Evolutionary conservation across 2,113 vertebrate genomes (phyloP), one percentile per base, ranked within the genome.

Genomic region (Perccottus glenii): DNA sequence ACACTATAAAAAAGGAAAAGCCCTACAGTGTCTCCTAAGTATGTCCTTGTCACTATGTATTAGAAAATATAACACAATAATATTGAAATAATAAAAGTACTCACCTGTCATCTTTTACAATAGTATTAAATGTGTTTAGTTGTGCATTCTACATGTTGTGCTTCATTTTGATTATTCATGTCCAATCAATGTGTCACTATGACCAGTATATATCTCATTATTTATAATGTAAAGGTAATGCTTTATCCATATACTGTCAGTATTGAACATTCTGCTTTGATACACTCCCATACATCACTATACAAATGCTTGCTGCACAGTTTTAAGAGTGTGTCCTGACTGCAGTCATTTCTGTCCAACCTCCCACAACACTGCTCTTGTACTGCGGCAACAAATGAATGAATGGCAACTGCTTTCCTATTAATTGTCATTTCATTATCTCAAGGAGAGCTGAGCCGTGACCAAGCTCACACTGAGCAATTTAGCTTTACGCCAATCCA

Each of bases 401-500:
- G 73, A 87, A 85, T 67, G 73, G 87, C 86, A 91, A 81, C 85
- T 88, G 83, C 86, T 90, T 90, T 87, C 80, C 81, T 73, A 89
- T 92, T 92, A 92, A 92, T 93, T 92, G 88, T 92, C 85, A 87
- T 91, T 92, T 91, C 89, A 90, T 92, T 92, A 92, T 91, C 90
- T 91, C 82, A 87, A 90, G 81, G 84, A 91, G 89, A 91, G 84
- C 87, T 91, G 84, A 92, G 89, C 82, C 87, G 75, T 92, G 90
- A 92, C 88, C 77, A 36, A 91, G 87, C 89, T 90, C 87, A 86
- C 83, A 80, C 81, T 56, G 83, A 89, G 86, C 90, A 91, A 91
- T 92, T 91, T 92, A 90, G 84, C 80, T 87, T 80, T 85, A 84
- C 64, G 33, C 81, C 90, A 88, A 89, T 89, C 86, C 83, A 43